These are phyloP conservation scores for Neomorphus geoffroyi DNA, from an alignment of 2,797 vertebrate species.

Conservation along the genomic window DNA sequence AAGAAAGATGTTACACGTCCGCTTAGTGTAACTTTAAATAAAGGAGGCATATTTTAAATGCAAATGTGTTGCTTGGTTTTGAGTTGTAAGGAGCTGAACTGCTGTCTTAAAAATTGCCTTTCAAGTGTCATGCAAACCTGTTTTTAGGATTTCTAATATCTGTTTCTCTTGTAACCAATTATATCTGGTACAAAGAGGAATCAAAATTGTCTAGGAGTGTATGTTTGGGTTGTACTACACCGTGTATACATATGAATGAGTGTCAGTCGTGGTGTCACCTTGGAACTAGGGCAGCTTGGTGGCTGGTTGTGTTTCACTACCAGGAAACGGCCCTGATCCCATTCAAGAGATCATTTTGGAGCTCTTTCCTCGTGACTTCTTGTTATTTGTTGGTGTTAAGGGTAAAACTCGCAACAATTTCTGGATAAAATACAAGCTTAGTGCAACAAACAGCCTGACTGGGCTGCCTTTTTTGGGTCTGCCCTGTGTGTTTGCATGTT, in stretches of 20 bases:
- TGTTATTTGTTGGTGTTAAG: not conserved
- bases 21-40: not conserved
- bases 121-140: not conserved
- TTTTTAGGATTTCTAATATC: not conserved
- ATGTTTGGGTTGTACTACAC: not conserved
- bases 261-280: accelerated
- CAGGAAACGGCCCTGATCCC: not conserved
- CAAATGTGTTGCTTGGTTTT: not conserved
- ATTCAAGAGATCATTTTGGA: accelerated
- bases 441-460: accelerated
- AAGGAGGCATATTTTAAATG: not conserved
- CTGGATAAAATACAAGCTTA: not conserved
- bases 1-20: not conserved
- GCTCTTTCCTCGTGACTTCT: accelerated
- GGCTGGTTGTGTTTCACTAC: not conserved
- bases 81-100: not conserved
- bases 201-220: not conserved
- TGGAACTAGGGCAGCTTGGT: not conserved
- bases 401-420: not conserved
- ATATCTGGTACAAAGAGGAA: not conserved
- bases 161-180: not conserved
- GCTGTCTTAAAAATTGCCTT: not conserved
- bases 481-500: accelerated
- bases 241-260: accelerated
- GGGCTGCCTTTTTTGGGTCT: not conserved